Evolutionary conservation across 1,140 invertebrate genomes (phyloP), one percentile per base, ranked within the genome.

Genomic region (Archivesica marissinica): DNA sequence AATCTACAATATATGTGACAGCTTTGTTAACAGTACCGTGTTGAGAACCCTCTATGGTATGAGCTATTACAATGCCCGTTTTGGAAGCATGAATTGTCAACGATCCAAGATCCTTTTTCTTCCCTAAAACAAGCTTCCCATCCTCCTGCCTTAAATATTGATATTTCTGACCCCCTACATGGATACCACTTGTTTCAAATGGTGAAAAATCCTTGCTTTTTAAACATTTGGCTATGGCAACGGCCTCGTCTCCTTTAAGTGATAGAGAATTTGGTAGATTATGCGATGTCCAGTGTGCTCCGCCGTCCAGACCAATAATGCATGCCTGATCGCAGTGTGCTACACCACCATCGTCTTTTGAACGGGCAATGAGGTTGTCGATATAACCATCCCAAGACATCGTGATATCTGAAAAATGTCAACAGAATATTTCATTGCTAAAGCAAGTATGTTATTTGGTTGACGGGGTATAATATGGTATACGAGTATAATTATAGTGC

Each of bases 1-100:
- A 86, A 35, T 88, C 87, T 23, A 68, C 80, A 25, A 83, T 86
- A 33, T 54, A 38, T 15, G n/a, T 77, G 9, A 81, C 81, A 23
- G n/a, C 86, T 72, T 87, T 84, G 52, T 84, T 88, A 25, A 59
- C 39, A 54, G 30, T 78, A 30, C 87, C 87, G 28, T 87, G 87
- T n/a, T 87, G 88, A 25, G 64, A 41, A 15, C 77, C 86, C 30
- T 76, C 81, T 47, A 47, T 47, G 30, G 35, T 41, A 68, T 88
- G 79, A 39, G 1, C 85, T 25, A 83, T 76, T 9, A 88, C 74
- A 30, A 86, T 52, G 11, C 52, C 85, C 4, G 64, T 79, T 74
- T 82, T 88, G 7, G 66, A 80, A 41, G 35, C n/a, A 52, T 85
- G 79, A n/a, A 86, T 38, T 20, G 74, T 78, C 4, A 86, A 0